A percentile compares a stretch with the other conserved stretches of the same genome.
phyloP scores from a whole-genome alignment of 2,113 vertebrate species.

The Psophia crepitans region DNA sequence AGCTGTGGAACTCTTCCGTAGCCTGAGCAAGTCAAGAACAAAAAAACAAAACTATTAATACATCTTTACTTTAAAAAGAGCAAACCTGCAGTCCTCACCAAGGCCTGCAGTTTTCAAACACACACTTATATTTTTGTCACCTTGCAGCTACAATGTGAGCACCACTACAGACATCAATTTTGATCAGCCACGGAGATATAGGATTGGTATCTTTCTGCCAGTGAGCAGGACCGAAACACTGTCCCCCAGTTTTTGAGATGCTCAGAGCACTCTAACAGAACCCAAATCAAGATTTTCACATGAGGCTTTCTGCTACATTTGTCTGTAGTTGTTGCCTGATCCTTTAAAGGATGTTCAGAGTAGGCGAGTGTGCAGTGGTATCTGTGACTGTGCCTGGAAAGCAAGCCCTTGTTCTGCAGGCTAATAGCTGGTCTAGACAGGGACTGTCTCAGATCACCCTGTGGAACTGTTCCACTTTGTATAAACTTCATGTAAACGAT shows the following conservation, averaged over 20 bases:
- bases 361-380: not conserved
- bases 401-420: not conserved
- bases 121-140: not conserved
- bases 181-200: not conserved
- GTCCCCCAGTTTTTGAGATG: not conserved
- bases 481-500: not conserved
- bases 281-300: not conserved
- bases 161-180: not conserved
- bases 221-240: not conserved
- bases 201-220: not conserved
- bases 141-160: not conserved
- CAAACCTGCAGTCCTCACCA: not conserved
- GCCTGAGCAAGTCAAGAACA: constrained; percentile 75
- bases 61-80: not conserved
- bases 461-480: not conserved
- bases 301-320: not conserved
- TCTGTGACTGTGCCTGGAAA: not conserved
- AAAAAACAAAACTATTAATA: not conserved
- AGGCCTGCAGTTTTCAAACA: not conserved
- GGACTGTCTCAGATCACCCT: not conserved
- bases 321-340: not conserved
- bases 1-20: constrained; percentile 78
- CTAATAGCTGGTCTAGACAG: not conserved
- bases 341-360: not conserved
- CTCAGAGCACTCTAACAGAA: not conserved